A percentile compares a stretch with the other conserved stretches of the same genome.
phyloP scores from a whole-genome alignment of 2,113 vertebrate genomes.

The Paraplagusia blochii region DNA sequence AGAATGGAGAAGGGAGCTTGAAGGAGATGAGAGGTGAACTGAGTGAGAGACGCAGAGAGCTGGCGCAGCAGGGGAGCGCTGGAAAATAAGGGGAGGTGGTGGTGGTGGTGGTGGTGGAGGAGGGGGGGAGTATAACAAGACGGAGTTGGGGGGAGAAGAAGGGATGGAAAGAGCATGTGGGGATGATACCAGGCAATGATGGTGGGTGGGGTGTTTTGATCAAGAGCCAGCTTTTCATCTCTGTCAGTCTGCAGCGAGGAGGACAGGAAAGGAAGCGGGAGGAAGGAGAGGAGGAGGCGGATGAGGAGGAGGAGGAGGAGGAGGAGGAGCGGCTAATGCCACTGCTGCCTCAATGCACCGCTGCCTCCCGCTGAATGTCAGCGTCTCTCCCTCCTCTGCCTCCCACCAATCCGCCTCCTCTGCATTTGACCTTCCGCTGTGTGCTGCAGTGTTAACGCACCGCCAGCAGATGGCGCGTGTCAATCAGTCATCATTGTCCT shows the following conservation, averaged over 20 bases:
- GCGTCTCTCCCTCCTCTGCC: conserved; percentile 35
- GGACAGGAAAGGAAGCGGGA: conserved; percentile 37
- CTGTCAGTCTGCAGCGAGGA: conserved; percentile 65
- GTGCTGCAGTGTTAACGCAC: conserved; percentile 31
- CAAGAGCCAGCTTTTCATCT: conserved; percentile 71
- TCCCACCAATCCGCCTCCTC: conserved; percentile 5
- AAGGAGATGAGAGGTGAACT: conserved; percentile 54
- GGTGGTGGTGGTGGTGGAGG: conserved; percentile 24
- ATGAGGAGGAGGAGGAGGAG: conserved; percentile 21
- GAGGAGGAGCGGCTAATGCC: conserved; percentile 43
- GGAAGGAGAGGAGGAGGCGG: conserved; percentile 35
- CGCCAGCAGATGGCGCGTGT: conserved; percentile 62
- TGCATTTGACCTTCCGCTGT: conserved; percentile 64
- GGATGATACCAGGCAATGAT: conserved; percentile 53
- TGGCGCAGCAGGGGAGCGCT: conserved; percentile 46
- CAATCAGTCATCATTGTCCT: conserved; percentile 18
- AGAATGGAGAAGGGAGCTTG: conserved; percentile 47
- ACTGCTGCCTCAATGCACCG: conserved; percentile 68
- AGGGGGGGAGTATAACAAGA: conserved; percentile 16
- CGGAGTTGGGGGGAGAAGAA: conserved; percentile 7
- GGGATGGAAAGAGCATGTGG: conserved; percentile 41
- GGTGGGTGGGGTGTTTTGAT: conserved; percentile 75
- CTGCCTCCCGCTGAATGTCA: conserved; percentile 74
- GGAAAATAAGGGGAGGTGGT: conserved; percentile 2
- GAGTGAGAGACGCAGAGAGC: conserved; percentile 48